phyloP scores from a whole-genome alignment of 2,888 invertebrate genomes.

The Sesamia inferens region DNA sequence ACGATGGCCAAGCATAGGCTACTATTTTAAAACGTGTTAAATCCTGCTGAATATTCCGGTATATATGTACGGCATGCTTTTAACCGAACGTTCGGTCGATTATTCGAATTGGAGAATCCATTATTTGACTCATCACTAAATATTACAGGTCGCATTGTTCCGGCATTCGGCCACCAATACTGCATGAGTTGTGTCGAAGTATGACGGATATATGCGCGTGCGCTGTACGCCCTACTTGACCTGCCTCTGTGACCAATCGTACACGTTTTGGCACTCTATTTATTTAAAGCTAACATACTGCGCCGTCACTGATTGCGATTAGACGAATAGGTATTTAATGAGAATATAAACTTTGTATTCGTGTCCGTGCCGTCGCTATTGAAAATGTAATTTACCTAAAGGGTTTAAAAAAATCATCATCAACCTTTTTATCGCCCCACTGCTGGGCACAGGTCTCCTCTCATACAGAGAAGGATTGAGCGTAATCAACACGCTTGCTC shows the following conservation, averaged over 20 bases:
- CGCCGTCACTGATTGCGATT: not conserved
- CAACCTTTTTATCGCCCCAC: too few species aligned
- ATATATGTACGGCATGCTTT: not conserved
- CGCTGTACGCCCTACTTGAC: constrained; percentile 29
- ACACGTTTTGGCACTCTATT: constrained; percentile 23
- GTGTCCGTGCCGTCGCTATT: not conserved
- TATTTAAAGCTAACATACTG: constrained; percentile 5
- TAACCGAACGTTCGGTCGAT: not conserved
- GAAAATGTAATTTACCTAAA: not conserved
- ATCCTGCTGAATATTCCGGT: not conserved
- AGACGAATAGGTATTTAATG: not conserved
- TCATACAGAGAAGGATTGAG: too few species aligned
- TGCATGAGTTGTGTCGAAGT: constrained; percentile 7
- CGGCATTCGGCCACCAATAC: not conserved
- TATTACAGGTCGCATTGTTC: constrained; percentile 7
- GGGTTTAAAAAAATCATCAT: too few species aligned
- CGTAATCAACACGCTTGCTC: too few species aligned
- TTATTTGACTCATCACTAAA: not conserved
- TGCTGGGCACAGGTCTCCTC: too few species aligned
- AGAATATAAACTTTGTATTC: not conserved
- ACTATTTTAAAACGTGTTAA: not conserved
- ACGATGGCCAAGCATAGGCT: not conserved
- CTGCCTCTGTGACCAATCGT: constrained; percentile 37
- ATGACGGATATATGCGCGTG: constrained; percentile 43
- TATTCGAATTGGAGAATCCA: not conserved